Evolutionary conservation across 2,113 vertebrate genomes (phyloP).

Genomic region (Saccopteryx bilineata): DNA sequence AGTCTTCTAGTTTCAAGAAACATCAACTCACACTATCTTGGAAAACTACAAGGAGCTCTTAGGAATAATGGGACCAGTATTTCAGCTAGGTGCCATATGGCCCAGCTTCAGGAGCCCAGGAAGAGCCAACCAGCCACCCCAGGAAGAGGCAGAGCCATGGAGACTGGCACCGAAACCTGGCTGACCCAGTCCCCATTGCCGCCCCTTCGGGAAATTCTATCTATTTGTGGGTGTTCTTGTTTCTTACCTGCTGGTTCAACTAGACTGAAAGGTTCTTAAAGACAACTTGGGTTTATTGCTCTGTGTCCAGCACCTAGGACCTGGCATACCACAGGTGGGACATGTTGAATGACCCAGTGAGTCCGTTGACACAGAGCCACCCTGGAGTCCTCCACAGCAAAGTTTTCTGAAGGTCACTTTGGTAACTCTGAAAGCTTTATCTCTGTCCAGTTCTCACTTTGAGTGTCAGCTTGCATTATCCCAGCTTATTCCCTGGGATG

Average conservation of each 20-base stretch:
- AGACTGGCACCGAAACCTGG: not conserved
- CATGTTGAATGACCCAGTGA: not conserved
- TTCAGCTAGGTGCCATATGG: not conserved
- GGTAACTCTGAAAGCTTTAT: not conserved
- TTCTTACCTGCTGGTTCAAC: not conserved
- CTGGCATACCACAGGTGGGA: not conserved
- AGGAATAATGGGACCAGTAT: not conserved
- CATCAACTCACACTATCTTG: not conserved
- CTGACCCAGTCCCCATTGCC: not conserved
- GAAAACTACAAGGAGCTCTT: not conserved
- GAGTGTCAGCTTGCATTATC: not conserved
- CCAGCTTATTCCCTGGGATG: not conserved
- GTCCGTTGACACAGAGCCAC: not conserved
- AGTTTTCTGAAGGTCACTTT: not conserved
- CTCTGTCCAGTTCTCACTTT: not conserved
- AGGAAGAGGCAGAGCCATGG: not conserved
- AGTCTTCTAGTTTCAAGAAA: slow-evolving; percentile 4
- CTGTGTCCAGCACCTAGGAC: not conserved
- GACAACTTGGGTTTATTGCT: not conserved
- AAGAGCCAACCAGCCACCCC: not conserved
- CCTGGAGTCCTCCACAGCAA: not conserved
- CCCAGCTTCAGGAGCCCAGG: not conserved
- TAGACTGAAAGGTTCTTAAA: not conserved
- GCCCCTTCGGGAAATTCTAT: not conserved
- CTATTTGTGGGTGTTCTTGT: not conserved